Conservation (phyloP, 2,888 invertebrate genomes). For the Chromoteleia sp. region DNA sequence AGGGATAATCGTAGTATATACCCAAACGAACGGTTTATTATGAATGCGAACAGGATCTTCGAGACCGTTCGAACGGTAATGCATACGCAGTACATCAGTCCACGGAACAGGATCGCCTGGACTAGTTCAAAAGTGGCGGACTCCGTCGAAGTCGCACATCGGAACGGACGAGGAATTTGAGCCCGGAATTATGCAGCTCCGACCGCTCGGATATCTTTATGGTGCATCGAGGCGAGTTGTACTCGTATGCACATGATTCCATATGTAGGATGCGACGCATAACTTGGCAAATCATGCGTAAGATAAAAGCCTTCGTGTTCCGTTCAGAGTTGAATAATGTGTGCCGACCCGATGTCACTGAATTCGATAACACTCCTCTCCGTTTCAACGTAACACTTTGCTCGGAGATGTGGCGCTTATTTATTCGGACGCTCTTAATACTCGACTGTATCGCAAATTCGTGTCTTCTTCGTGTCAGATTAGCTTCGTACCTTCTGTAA, state of each 20-base stretch:
- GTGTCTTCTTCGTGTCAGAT: constrained; percentile 22
- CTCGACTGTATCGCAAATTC: not conserved
- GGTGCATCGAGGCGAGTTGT: constrained; percentile 62
- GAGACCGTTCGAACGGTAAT: constrained; percentile 66
- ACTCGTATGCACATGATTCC: constrained; percentile 39
- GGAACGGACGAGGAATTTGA: constrained; percentile 63
- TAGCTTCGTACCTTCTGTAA: constrained; percentile 16
- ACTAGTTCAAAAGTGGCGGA: constrained; percentile 53
- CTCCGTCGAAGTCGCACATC: constrained; percentile 49
- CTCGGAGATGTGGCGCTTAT: not conserved
- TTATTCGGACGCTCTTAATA: constrained; percentile 15
- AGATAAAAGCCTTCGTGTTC: constrained; percentile 54
- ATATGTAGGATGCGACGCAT: constrained; percentile 63
- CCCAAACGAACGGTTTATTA: constrained; percentile 55
- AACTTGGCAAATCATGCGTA: constrained; percentile 64
- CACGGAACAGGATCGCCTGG: constrained; percentile 55
- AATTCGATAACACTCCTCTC: constrained; percentile 20
- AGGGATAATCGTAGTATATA: constrained; percentile 27
- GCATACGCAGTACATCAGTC: constrained; percentile 52
- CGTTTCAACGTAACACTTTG: constrained; percentile 9
- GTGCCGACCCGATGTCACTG: constrained; percentile 15
- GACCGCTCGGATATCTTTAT: constrained; percentile 63
- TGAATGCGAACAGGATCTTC: constrained; percentile 67
- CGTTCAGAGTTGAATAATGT: constrained; percentile 20
- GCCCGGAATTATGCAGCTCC: constrained; percentile 64